Evolutionary conservation across 2,113 vertebrate species (phyloP).

Genomic region (Orycteropus afer): DNA sequence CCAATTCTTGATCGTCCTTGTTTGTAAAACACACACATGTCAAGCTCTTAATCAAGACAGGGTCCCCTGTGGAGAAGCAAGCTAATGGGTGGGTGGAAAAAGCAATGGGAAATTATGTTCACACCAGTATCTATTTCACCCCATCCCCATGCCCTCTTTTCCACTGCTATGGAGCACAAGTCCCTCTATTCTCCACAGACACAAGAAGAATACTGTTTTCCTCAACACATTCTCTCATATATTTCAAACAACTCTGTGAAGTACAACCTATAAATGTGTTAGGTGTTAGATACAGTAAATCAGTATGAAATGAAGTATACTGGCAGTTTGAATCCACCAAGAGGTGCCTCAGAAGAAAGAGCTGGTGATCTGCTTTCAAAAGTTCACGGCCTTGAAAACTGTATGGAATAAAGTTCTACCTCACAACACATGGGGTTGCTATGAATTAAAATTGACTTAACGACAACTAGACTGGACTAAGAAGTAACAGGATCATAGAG

Average conservation of each 20-base stretch:
- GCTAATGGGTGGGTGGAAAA: neutral
- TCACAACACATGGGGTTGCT: too few species aligned
- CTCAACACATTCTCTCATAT: neutral
- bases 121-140: neutral
- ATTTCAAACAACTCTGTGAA: neutral
- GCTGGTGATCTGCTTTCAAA: neutral
- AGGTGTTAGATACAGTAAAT: neutral
- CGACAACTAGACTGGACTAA: too few species aligned
- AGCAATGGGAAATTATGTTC: neutral
- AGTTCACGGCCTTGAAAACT: too few species aligned
- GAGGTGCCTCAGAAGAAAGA: neutral
- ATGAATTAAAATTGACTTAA: too few species aligned
- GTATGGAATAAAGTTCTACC: too few species aligned
- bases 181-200: neutral
- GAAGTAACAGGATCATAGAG: too few species aligned
- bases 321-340: neutral
- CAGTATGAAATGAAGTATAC: neutral
- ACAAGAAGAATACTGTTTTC: neutral
- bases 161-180: neutral
- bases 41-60: neutral
- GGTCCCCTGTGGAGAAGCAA: neutral
- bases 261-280: neutral
- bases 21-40: conserved; percentile 44
- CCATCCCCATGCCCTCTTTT: neutral
- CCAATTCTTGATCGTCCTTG: neutral